Conservation (phyloP, 2,113 vertebrate genomes). For the Podarcis raffonei region DNA sequence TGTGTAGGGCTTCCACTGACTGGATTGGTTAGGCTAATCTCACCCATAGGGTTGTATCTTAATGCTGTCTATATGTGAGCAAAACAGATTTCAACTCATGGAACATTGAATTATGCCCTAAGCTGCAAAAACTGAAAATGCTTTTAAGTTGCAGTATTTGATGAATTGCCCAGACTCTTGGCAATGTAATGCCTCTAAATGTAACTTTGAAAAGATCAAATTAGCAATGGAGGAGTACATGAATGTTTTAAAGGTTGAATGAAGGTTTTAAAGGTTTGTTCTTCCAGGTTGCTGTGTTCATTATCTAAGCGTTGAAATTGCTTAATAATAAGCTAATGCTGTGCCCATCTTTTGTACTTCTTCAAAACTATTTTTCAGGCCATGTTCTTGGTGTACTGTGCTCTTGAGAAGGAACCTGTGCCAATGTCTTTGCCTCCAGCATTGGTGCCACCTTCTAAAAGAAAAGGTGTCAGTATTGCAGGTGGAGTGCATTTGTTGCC, state of each 20-base stretch:
- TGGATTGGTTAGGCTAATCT: too few species aligned
- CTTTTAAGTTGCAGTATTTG: background rate
- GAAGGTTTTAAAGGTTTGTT: too few species aligned
- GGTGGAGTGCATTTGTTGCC: conserved; percentile 81
- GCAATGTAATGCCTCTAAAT: background rate
- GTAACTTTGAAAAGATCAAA: background rate
- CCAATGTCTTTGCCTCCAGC: conserved; percentile 93
- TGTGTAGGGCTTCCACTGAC: too few species aligned
- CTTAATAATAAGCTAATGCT: background rate
- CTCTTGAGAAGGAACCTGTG: conserved; percentile 94
- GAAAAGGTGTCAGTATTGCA: conserved; percentile 84
- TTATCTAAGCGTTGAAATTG: background rate
- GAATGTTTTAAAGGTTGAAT: background rate
- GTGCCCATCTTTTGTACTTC: background rate
- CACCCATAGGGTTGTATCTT: too few species aligned
- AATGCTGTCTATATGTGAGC: too few species aligned
- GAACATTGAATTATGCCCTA: too few species aligned
- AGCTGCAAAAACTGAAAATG: background rate
- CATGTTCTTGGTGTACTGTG: conserved; percentile 98
- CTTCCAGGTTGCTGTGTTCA: background rate
- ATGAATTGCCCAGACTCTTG: background rate
- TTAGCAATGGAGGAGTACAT: background rate
- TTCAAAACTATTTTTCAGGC: conserved; percentile 75
- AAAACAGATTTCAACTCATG: too few species aligned
- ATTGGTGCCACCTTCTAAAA: conserved; percentile 94